Percentiles rank a stretch among this genome's conserved stretches.
Conservation (phyloP, 2,888 invertebrate species). For the Melinaea marsaeus region DNA sequence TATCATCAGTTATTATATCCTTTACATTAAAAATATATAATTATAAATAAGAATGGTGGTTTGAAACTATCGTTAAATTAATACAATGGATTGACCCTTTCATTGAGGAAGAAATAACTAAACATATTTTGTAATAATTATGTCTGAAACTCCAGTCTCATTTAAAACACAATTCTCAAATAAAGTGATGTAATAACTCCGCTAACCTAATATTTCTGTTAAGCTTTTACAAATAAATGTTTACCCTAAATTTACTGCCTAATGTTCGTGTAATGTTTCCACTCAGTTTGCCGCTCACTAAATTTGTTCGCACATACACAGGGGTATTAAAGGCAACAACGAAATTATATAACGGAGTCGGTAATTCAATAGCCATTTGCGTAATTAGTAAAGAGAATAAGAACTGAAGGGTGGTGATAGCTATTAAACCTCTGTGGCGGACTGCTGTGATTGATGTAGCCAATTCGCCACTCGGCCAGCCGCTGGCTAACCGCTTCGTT, state of each 20-base stretch:
- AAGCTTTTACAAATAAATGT: not conserved
- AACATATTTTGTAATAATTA: no score
- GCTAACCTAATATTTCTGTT: not conserved
- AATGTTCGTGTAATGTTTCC: conserved; percentile 1
- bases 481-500: conserved; percentile 23
- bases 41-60: no score
- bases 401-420: conserved; percentile 38
- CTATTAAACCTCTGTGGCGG: conserved; percentile 57
- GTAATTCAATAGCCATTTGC: conserved; percentile 4
- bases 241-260: not conserved
- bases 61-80: no score
- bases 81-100: no score
- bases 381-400: conserved; percentile 35
- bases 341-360: not conserved
- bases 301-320: not conserved
- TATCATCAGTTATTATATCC: no score
- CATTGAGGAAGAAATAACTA: no score
- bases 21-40: no score
- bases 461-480: conserved; percentile 65
- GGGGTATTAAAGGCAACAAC: not conserved
- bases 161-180: no score
- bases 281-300: not conserved
- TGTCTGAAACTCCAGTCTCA: no score
- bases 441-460: conserved; percentile 68
- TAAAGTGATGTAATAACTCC: no score